Base-by-base conservation (phyloP, 2,888 invertebrate genomes). In the Lepeophtheirus nordmannii region DNA sequence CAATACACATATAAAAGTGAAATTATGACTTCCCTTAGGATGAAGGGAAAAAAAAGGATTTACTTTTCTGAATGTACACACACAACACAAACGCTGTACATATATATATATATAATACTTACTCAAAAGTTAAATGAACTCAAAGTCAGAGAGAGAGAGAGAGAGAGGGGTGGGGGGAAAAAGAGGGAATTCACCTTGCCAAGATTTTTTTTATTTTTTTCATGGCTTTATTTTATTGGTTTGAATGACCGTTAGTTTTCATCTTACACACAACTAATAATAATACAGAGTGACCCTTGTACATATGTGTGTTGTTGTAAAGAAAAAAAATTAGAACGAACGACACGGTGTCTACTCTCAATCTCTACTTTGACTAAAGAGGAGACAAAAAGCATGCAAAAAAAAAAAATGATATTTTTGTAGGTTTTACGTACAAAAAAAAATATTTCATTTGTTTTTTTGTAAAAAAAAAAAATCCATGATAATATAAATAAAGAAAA, bases 21-120 rank as follows among this genome's bases (percentile, higher is more conserved):
- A 46, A 46, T 46, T 46, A 46, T 46, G 53, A 46, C 53, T 46
- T 46, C 53, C 53, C 53, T 46, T n/a, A 46, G 53, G 53, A 46
- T 46, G 17, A 17, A n/a, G 53, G 14, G 53, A 17, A n/a, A 17
- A n/a, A 14, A 14, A n/a, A 46, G 53, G 53, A 46, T 46, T 46
- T 46, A 14, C 17, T 46, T 46, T 46, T 46, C 17, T 46, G n/a
- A 30, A 30, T 30, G n/a, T n/a, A n/a, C n/a, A n/a, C n/a, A n/a
- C n/a, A n/a, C n/a, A n/a, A n/a, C n/a, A n/a, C n/a, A n/a, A n/a
- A n/a, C 53, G 2, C 53, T 46, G 5, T 8, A 14, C 17, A n/a
- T 46, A 11, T 17, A n/a, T 17, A 17, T 46, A 46, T 46, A 5
- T 46, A 5, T 46, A 46, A 2, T 17, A n/a, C n/a, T n/a, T n/a